phyloP scores from a whole-genome alignment of 2,797 vertebrate species.

The Ctenopoma multispine region DNA sequence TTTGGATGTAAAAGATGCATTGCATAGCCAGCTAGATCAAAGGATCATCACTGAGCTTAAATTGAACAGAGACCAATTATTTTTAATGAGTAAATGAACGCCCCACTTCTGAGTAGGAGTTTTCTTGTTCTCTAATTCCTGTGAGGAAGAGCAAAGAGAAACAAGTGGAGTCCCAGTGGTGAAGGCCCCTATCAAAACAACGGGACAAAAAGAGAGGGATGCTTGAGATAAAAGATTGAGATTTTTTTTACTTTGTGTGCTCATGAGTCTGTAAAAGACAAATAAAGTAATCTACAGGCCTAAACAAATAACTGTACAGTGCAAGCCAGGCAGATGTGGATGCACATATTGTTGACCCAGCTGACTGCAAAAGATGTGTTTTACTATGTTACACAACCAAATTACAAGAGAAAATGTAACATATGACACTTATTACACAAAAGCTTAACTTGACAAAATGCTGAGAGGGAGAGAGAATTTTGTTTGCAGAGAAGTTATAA shows the following conservation, averaged over 20 bases:
- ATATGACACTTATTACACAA: neutral
- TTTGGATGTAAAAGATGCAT: constrained; percentile 55
- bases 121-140: constrained; percentile 46
- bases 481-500: constrained; percentile 10
- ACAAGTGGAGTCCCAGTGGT: constrained; percentile 57
- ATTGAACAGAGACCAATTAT: constrained; percentile 83
- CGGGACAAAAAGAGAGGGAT: constrained; percentile 41
- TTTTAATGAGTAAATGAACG: constrained; percentile 79
- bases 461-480: constrained; percentile 19
- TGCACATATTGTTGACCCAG: neutral
- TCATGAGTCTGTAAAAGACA: constrained; percentile 48
- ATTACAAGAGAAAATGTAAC: constrained; percentile 1
- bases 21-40: constrained; percentile 68
- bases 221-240: constrained; percentile 14
- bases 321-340: constrained; percentile 1
- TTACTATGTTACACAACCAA: neutral
- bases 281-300: constrained; percentile 30
- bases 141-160: constrained; percentile 45
- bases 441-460: constrained; percentile 15
- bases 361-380: neutral
- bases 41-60: constrained; percentile 66
- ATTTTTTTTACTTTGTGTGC: constrained; percentile 12
- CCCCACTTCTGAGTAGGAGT: constrained; percentile 69
- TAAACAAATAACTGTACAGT: constrained; percentile 14
- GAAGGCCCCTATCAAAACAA: constrained; percentile 62